These are phyloP conservation scores for Turnix velox DNA, from an alignment of 2,113 vertebrate genomes.

Conservation along the genomic window DNA sequence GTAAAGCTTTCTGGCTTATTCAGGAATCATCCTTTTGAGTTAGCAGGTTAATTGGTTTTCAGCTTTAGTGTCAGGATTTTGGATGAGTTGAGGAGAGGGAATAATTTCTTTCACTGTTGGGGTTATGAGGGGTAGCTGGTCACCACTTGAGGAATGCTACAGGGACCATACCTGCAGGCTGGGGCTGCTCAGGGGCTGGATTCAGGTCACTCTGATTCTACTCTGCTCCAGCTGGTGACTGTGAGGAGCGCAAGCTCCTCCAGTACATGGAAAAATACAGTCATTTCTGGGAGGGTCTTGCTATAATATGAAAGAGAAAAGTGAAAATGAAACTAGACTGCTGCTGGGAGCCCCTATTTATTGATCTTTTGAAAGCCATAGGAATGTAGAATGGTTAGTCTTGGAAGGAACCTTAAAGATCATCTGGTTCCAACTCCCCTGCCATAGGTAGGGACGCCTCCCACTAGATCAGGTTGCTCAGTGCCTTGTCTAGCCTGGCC, in stretches of 20 bases:
- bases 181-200: background rate
- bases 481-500: no score
- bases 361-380: background rate
- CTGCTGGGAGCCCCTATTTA: background rate
- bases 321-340: background rate
- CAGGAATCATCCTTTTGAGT: background rate
- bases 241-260: background rate
- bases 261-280: rapidly evolving
- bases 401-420: no score
- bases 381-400: no score
- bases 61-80: background rate
- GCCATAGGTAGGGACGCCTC: no score
- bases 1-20: background rate
- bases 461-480: no score
- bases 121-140: rapidly evolving
- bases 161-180: rapidly evolving
- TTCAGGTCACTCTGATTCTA: rapidly evolving
- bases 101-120: rapidly evolving
- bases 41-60: background rate
- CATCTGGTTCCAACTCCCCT: no score
- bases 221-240: background rate
- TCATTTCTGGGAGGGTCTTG: background rate
- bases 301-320: background rate
- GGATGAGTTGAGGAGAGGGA: background rate
- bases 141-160: background rate